Evolutionary conservation across 1,140 invertebrate genomes (phyloP).

Genomic region (Oppia nitens): DNA sequence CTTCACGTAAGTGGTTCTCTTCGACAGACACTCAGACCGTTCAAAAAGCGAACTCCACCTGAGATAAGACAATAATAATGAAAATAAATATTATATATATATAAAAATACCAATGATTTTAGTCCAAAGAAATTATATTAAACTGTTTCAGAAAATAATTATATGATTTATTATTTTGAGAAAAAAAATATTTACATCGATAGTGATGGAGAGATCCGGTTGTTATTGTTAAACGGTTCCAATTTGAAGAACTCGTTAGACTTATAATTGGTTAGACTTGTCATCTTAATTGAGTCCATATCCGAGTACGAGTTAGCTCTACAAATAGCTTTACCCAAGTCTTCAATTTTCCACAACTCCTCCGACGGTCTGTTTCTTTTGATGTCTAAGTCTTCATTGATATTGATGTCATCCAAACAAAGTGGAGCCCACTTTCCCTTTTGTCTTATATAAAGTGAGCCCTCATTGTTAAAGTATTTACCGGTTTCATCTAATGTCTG

Average conservation of each 20-base stretch:
- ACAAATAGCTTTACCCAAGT: slow-evolving; percentile 55
- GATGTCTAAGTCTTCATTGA: slow-evolving; percentile 15
- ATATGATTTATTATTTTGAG: background rate
- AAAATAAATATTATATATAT: slow-evolving; percentile 2
- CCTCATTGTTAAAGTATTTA: slow-evolving; percentile 26
- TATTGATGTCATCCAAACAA: slow-evolving; percentile 37
- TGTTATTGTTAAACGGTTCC: background rate
- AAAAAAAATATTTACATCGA: slow-evolving; percentile 5
- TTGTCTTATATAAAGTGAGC: slow-evolving; percentile 51
- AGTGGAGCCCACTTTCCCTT: slow-evolving; percentile 59
- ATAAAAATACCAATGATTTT: background rate
- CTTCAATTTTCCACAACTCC: slow-evolving; percentile 40
- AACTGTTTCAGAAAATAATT: too few species aligned
- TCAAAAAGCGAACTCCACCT: slow-evolving; percentile 12
- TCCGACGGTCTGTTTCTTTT: slow-evolving; percentile 20
- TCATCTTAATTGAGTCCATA: slow-evolving; percentile 23
- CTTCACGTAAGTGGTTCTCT: slow-evolving; percentile 32
- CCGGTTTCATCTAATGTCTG: background rate
- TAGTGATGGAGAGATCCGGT: background rate
- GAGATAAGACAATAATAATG: background rate
- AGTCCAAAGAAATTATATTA: too few species aligned
- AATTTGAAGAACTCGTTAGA: background rate
- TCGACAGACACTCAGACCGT: background rate
- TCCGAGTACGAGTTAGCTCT: slow-evolving; percentile 56
- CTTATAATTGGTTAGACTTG: background rate